Percentiles rank a stretch among this genome's conserved stretches.
These are phyloP conservation scores for Sphaerophoria taeniata DNA, from an alignment of 2,888 invertebrate genomes.

Conservation along the genomic window DNA sequence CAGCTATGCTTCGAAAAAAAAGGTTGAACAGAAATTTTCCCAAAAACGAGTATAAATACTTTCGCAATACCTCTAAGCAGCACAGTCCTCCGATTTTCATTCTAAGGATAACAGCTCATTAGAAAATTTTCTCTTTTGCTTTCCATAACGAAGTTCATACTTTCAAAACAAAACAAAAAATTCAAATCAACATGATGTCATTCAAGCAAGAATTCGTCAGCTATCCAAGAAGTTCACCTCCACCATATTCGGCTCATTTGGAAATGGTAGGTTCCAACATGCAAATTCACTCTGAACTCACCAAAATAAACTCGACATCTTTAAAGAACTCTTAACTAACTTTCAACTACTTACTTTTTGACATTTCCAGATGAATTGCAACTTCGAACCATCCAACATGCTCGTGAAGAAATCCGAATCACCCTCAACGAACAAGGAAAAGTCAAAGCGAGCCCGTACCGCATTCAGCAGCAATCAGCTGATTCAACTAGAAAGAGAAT, in stretches of 20 bases:
- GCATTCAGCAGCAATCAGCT: slow-evolving; percentile 98
- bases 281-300: background rate
- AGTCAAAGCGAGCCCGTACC: slow-evolving; percentile 92
- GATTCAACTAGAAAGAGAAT: slow-evolving; percentile 97
- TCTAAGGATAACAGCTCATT: slow-evolving; percentile 64
- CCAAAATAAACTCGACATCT: background rate
- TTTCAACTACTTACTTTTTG: slow-evolving; percentile 29
- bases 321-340: slow-evolving; percentile 31
- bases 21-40: background rate
- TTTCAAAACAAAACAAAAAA: background rate
- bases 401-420: slow-evolving; percentile 14
- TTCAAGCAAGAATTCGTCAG: slow-evolving; percentile 31
- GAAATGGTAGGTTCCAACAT: slow-evolving; percentile 57
- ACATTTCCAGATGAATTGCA: slow-evolving; percentile 59
- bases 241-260: slow-evolving; percentile 57
- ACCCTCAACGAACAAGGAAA: slow-evolving; percentile 55
- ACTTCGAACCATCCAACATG: slow-evolving; percentile 31
- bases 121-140: background rate
- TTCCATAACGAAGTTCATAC: background rate
- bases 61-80: slow-evolving; percentile 44
- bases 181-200: slow-evolving; percentile 43
- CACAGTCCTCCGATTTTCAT: slow-evolving; percentile 51
- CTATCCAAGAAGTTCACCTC: slow-evolving; percentile 47
- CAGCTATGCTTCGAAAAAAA: background rate
- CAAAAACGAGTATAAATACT: slow-evolving; percentile 65